Evolutionary conservation across 2,888 invertebrate genomes (phyloP).

Genomic region (Clostera curtula): DNA sequence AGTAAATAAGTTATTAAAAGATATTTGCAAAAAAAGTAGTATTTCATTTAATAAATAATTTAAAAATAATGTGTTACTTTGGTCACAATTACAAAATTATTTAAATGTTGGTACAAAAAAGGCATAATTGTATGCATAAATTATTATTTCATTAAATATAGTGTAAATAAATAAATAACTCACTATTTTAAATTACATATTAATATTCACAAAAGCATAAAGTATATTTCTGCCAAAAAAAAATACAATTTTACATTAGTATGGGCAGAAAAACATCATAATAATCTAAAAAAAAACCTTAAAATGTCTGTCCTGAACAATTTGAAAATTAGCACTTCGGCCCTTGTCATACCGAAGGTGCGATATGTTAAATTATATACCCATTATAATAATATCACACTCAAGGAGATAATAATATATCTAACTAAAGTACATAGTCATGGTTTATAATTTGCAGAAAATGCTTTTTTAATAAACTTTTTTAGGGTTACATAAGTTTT

Average conservation of each 20-base stretch:
- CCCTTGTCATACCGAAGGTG: constrained; percentile 15
- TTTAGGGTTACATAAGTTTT: too few species aligned
- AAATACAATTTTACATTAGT: too few species aligned
- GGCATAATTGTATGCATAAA: constrained; percentile 6
- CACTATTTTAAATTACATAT: constrained; percentile 2
- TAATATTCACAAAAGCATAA: constrained; percentile 3
- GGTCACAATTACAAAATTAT: constrained; percentile 7
- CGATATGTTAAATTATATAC: constrained; percentile 5
- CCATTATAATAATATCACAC: too few species aligned
- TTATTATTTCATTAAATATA: constrained; percentile 3
- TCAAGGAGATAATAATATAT: too few species aligned
- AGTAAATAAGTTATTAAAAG: constrained; percentile 5
- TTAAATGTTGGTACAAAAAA: constrained; percentile 6
- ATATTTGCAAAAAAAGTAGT: constrained; percentile 6
- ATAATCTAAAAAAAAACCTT: constrained; percentile 8
- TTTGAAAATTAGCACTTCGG: constrained; percentile 12
- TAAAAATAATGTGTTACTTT: constrained; percentile 5
- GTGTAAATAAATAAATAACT: constrained; percentile 3
- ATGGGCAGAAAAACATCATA: too few species aligned
- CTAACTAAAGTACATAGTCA: too few species aligned
- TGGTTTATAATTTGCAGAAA: too few species aligned
- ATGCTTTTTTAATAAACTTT: too few species aligned
- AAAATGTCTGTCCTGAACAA: constrained; percentile 15
- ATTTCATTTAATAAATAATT: constrained; percentile 8
- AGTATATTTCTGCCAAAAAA: constrained; percentile 8